Evolutionary conservation across 2,113 vertebrate species (phyloP).

Genomic region (Anguilla japonica): DNA sequence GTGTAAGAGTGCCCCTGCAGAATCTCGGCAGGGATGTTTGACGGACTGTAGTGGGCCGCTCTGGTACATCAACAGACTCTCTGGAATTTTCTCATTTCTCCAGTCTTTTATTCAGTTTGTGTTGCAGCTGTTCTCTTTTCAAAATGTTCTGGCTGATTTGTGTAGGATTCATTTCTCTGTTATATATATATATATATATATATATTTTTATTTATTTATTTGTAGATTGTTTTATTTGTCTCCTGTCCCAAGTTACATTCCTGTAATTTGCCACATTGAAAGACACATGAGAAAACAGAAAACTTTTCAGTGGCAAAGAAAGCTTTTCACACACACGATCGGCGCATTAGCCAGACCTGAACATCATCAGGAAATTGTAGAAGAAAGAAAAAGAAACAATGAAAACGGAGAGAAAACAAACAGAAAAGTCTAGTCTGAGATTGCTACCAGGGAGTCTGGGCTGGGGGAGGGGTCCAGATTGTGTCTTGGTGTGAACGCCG

Average conservation of each 20-base stretch:
- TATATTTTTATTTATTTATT: no score
- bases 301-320: not conserved
- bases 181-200: not conserved
- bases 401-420: slow-evolving; percentile 8
- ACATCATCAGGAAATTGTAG: not conserved
- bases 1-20: slow-evolving; percentile 5
- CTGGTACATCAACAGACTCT: not conserved
- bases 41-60: slow-evolving; percentile 12
- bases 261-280: not conserved
- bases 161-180: not conserved
- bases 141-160: not conserved
- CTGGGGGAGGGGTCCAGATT: slow-evolving; percentile 10
- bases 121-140: not conserved
- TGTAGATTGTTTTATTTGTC: not conserved
- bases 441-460: slow-evolving; percentile 7
- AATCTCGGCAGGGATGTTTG: not conserved
- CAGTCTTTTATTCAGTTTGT: not conserved
- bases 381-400: slow-evolving; percentile 16
- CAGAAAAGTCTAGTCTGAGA: slow-evolving; percentile 5
- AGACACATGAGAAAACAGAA: not conserved
- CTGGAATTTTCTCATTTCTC: not conserved
- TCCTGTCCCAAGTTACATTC: not conserved
- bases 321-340: not conserved
- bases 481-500: slow-evolving; percentile 7
- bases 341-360: not conserved